Percentiles rank a stretch among this genome's conserved stretches.
phyloP scores from a whole-genome alignment of 2,797 vertebrate genomes.

The Cryptoblepharus egeriae region DNA sequence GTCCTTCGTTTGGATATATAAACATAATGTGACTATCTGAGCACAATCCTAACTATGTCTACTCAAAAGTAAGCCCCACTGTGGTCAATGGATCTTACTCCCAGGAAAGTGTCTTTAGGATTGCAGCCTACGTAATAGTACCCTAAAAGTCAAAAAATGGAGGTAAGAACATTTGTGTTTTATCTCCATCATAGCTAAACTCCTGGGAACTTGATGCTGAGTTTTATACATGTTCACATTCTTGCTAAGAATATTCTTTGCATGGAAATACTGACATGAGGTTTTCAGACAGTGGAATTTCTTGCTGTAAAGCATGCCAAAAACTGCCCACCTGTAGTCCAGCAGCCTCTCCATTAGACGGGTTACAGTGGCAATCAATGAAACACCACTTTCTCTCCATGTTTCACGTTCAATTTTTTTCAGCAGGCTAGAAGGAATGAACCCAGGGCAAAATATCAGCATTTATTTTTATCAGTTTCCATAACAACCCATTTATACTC shows the following conservation, averaged over 20 bases:
- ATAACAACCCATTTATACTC: constrained; percentile 79
- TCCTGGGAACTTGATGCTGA: not conserved
- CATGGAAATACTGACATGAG: not conserved
- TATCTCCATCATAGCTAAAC: constrained; percentile 16
- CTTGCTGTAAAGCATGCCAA: not conserved
- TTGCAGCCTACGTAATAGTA: constrained; percentile 23
- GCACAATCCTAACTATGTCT: too few relatives aligned
- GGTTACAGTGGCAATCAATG: constrained; percentile 96
- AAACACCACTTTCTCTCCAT: constrained; percentile 98
- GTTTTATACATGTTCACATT: not conserved
- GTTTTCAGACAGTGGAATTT: constrained; percentile 3
- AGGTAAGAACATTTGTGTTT: constrained; percentile 42
- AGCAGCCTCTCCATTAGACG: constrained; percentile 96
- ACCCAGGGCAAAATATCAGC: constrained; percentile 70
- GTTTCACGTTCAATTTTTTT: constrained; percentile 99
- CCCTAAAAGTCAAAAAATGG: constrained; percentile 45
- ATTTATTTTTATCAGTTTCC: constrained; percentile 80
- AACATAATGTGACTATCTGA: not conserved
- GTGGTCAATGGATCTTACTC: too few relatives aligned
- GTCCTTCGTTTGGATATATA: not conserved
- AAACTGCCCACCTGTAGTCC: constrained; percentile 89
- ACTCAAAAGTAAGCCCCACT: too few relatives aligned
- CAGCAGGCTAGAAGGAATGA: constrained; percentile 85
- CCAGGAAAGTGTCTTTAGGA: too few relatives aligned
- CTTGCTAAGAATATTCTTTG: constrained; percentile 34